These are phyloP conservation scores for Cepaea nemoralis DNA, from an alignment of 1,140 invertebrate species.

Conservation along the genomic window DNA sequence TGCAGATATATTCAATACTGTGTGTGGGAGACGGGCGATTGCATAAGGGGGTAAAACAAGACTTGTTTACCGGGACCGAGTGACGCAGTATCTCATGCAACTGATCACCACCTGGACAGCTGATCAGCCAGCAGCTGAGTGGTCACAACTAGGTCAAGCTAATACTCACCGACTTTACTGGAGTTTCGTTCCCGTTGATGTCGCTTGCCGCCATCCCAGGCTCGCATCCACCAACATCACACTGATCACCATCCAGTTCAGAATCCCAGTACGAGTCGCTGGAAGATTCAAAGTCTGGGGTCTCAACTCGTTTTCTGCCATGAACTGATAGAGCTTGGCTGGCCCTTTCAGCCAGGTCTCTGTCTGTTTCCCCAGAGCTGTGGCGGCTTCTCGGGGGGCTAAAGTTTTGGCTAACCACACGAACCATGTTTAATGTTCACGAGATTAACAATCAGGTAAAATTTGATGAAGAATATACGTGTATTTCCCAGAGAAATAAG, in stretches of 20 bases:
- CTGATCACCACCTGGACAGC: constrained; percentile 43
- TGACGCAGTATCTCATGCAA: constrained; percentile 28
- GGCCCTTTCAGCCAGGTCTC: constrained; percentile 49
- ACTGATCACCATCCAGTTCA: constrained; percentile 42
- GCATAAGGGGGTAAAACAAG: neutral
- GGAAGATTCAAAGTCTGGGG: constrained; percentile 45
- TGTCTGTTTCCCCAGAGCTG: constrained; percentile 57
- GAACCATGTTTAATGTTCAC: constrained; percentile 61
- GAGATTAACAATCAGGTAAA: neutral
- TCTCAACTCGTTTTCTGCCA: constrained; percentile 29
- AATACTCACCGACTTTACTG: constrained; percentile 39
- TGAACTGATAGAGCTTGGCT: constrained; percentile 31
- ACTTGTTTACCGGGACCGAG: neutral
- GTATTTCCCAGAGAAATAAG: neutral
- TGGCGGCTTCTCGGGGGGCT: constrained; percentile 56
- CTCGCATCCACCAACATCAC: constrained; percentile 23
- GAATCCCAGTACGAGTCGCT: constrained; percentile 53
- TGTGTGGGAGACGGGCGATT: too few relatives aligned
- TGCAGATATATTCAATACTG: too few relatives aligned
- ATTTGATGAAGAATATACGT: neutral
- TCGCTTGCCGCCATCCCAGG: neutral
- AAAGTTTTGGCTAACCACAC: constrained; percentile 56
- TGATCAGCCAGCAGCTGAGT: constrained; percentile 44
- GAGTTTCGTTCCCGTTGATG: constrained; percentile 22
- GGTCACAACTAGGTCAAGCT: constrained; percentile 46